Percentiles rank a stretch among this genome's conserved stretches.
Evolutionary conservation across 2,797 vertebrate genomes (phyloP).

Genomic region (Clarias fuscus): DNA sequence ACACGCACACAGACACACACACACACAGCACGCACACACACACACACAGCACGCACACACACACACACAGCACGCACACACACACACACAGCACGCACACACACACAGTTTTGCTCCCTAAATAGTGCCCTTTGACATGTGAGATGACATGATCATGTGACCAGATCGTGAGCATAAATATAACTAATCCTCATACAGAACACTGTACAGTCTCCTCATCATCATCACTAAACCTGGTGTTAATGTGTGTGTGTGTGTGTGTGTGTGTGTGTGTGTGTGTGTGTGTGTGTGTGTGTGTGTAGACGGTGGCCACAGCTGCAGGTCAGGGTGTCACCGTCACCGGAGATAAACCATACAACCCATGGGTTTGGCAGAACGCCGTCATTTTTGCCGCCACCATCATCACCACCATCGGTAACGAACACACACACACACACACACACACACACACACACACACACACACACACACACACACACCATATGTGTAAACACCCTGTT

Average conservation of each 20-base stretch:
- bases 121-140: neutral
- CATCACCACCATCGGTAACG: conserved; percentile 86
- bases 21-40: neutral
- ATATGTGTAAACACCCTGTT: neutral
- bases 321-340: conserved; percentile 89
- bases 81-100: neutral
- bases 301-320: conserved; percentile 86
- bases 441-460: neutral
- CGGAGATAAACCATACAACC: conserved; percentile 81
- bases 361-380: conserved; percentile 93
- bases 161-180: too few species aligned
- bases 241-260: neutral
- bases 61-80: neutral
- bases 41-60: too few species aligned
- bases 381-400: conserved; percentile 94
- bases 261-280: neutral
- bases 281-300: conserved; percentile 8
- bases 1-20: neutral
- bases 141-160: neutral
- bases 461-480: neutral
- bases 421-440: neutral
- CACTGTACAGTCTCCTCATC: neutral
- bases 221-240: neutral
- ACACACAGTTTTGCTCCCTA: neutral
- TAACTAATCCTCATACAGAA: neutral